A percentile compares a stretch with the other conserved stretches of the same genome.
Conservation (phyloP, 2,797 vertebrate species). For the Molossus alvarezi region DNA sequence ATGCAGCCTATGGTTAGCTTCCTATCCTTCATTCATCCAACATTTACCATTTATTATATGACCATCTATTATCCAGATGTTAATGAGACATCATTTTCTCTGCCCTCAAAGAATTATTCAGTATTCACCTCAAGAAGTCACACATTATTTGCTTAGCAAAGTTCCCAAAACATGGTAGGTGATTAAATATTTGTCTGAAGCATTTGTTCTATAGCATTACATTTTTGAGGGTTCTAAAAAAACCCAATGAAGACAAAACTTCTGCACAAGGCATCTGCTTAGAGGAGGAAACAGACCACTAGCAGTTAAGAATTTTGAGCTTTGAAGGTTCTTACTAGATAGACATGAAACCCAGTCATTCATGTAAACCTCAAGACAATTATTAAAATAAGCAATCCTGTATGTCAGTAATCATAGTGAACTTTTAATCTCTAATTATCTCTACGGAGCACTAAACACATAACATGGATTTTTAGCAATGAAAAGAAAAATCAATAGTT, state of each 20-base stretch:
- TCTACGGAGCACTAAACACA: constrained; percentile 1
- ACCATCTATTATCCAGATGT: constrained; percentile 8
- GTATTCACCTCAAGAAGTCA: constrained; percentile 25
- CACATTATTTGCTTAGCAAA: constrained; percentile 59
- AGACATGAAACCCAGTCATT: not conserved
- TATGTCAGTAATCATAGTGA: not conserved
- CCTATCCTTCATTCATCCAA: not conserved
- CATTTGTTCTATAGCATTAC: not conserved
- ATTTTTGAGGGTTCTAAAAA: constrained; percentile 6
- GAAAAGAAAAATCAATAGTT: constrained; percentile 58
- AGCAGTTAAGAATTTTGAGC: not conserved
- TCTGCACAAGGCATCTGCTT: not conserved
- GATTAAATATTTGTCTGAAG: constrained; percentile 52
- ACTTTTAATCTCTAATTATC: constrained; percentile 47
- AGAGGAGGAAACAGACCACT: not conserved
- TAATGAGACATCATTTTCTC: constrained; percentile 39
- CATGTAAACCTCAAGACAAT: not conserved
- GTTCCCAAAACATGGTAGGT: not conserved
- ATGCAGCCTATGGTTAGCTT: not conserved
- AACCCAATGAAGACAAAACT: not conserved
- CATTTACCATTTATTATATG: not conserved
- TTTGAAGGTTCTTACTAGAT: not conserved
- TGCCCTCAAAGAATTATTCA: constrained; percentile 40
- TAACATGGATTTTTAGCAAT: constrained; percentile 8
- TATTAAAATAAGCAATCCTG: constrained; percentile 37